Percentiles rank a stretch among this genome's conserved stretches.
Evolutionary conservation across 2,888 invertebrate genomes (phyloP).

Genomic region (Drosophila yooni): DNA sequence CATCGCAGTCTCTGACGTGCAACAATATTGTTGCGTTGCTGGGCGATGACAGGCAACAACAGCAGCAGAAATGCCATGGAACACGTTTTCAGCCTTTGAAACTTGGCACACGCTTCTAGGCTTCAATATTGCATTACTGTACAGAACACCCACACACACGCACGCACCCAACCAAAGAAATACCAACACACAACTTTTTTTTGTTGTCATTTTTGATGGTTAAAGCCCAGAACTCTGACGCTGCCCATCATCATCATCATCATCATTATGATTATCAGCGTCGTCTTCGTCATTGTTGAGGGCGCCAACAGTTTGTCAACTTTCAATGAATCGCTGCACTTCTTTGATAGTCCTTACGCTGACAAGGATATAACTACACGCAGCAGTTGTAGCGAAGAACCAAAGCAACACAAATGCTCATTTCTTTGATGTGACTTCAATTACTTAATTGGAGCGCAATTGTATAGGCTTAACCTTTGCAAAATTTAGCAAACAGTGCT

Average conservation of each 20-base stretch:
- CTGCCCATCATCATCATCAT: neutral
- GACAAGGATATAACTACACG: slow-evolving; percentile 7
- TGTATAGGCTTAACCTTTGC: neutral
- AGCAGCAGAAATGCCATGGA: neutral
- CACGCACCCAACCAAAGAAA: neutral
- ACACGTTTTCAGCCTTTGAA: slow-evolving; percentile 55
- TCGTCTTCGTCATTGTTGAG: neutral
- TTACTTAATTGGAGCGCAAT: neutral
- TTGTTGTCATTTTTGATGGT: slow-evolving; percentile 8
- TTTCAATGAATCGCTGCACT: slow-evolving; percentile 53
- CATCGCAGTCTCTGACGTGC: neutral
- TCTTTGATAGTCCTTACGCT: slow-evolving; percentile 23
- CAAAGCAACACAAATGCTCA: neutral
- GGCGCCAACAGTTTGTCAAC: slow-evolving; percentile 33
- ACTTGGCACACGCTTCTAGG: slow-evolving; percentile 42
- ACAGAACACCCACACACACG: neutral
- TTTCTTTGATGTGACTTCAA: neutral
- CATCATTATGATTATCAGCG: neutral
- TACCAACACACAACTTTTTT: slow-evolving; percentile 1
- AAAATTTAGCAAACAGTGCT: no score
- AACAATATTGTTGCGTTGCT: slow-evolving; percentile 2
- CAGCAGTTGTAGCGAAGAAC: neutral
- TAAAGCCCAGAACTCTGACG: neutral
- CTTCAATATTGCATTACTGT: slow-evolving; percentile 46
- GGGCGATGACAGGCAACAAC: slow-evolving; percentile 10